A percentile compares a stretch with the other conserved stretches of the same genome.
Evolutionary conservation across 1,140 invertebrate genomes (phyloP).

Genomic region (Berghia stephanieae): DNA sequence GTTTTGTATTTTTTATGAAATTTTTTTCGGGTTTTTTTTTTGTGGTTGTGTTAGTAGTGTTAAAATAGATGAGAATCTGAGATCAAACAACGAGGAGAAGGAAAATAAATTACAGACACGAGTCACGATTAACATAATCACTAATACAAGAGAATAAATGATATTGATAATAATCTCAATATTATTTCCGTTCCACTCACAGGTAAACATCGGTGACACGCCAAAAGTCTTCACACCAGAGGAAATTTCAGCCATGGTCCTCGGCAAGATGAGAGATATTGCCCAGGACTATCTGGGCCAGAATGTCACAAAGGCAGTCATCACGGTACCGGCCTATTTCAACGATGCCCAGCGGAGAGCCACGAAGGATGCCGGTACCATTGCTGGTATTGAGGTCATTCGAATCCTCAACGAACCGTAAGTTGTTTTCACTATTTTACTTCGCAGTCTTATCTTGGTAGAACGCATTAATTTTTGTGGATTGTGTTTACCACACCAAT

Average conservation of each 20-base stretch:
- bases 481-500: no score
- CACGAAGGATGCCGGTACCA: slow-evolving; percentile 82
- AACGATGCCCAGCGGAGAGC: slow-evolving; percentile 98
- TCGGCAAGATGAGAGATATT: slow-evolving; percentile 97
- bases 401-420: slow-evolving; percentile 98
- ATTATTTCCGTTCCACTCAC: slow-evolving; percentile 67
- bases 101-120: no score
- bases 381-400: slow-evolving; percentile 94
- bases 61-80: no score
- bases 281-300: slow-evolving; percentile 97
- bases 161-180: no score
- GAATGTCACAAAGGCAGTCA: slow-evolving; percentile 93
- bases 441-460: no score
- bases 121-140: no score
- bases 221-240: slow-evolving; percentile 92
- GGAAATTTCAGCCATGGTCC: slow-evolving; percentile 97
- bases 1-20: no score
- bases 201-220: slow-evolving; percentile 74
- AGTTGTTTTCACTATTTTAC: slow-evolving; percentile 46
- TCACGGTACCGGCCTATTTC: slow-evolving; percentile 98
- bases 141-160: no score
- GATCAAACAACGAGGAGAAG: no score
- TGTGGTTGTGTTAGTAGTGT: no score
- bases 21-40: no score
- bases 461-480: no score